Base-by-base conservation (phyloP, 2,888 invertebrate genomes). In the Cantharis nigra region DNA sequence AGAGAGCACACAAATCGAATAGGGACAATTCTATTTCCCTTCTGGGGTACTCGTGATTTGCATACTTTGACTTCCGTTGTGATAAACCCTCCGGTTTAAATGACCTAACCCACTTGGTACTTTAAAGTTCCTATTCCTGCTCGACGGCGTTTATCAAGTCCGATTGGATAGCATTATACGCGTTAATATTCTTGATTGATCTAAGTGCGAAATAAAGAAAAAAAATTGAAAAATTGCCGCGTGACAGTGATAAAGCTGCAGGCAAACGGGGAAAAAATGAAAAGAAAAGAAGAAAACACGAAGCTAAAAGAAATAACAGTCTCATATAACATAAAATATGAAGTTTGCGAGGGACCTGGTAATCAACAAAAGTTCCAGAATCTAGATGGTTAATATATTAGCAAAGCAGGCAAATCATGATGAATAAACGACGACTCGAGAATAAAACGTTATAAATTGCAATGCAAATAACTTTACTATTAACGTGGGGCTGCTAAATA, bases 41-140 rank as follows among this genome's bases (percentile, higher is more conserved):
- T 71, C 67, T 18, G 73, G 72, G 65, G 69, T 69, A 18, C 71
- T 72, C 65, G 76, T 79, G 78, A 79, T 79, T 79, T 79, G 76
- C 78, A 79, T 79, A 76, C 78, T 79, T 76, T 72, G 72, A 79
- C 76, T 79, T 79, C 76, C 78, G 78, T 76, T 76, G 71, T 74
- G 78, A 79, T 79, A 79, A 79, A 76, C 76, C 70, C 78, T 72
- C 70, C 70, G 67, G 23, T 65, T 71, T 71, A 78, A 78, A 78
- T 76, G 76, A 78, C 76, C 78, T 69, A 67, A 67, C 71, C 69
- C 70, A 62, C 71, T 74, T 70, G 16, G 63, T 18, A 74, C 70
- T 69, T 67, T 69, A 63, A 70, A 72, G 69, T 63, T 74, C 71
- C 63, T 26, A 67, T 73, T 77, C 11, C 70, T 74, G 69, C 67